Evolutionary conservation across 1,140 invertebrate genomes (phyloP).

Genomic region (Drosophila ohnishii): DNA sequence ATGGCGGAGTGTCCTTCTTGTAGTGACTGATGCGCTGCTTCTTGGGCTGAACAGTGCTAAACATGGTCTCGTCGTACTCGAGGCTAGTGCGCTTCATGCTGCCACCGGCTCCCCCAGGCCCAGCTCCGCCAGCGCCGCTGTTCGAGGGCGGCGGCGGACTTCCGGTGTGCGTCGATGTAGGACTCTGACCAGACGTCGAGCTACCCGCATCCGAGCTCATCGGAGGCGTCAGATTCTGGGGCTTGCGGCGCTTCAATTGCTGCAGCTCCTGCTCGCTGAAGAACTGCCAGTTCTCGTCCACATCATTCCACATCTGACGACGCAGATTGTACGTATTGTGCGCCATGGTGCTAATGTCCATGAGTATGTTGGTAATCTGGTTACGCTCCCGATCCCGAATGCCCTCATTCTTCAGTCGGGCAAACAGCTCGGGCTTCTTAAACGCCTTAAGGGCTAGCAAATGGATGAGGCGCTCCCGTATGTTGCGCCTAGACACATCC

Average conservation of each 20-base stretch:
- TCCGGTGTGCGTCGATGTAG: constrained; percentile 87
- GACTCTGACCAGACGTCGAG: constrained; percentile 86
- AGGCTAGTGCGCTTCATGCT: constrained; percentile 74
- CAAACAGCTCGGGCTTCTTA: constrained; percentile 95
- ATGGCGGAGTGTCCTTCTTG: constrained; percentile 83
- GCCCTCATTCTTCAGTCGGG: constrained; percentile 92
- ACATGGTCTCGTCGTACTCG: constrained; percentile 85
- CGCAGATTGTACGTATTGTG: constrained; percentile 94
- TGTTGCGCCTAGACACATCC: constrained; percentile 71
- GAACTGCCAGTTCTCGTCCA: constrained; percentile 96
- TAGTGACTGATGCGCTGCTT: constrained; percentile 92
- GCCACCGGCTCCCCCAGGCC: constrained; percentile 84
- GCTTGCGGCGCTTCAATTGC: constrained; percentile 93
- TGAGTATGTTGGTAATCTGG: constrained; percentile 89
- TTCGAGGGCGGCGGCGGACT: constrained; percentile 86
- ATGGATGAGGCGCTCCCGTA: constrained; percentile 93
- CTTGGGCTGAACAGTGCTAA: constrained; percentile 85
- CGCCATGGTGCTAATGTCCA: constrained; percentile 88
- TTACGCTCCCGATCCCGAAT: constrained; percentile 92
- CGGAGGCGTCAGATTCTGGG: constrained; percentile 93
- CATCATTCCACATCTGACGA: constrained; percentile 94
- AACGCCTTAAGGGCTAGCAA: constrained; percentile 94
- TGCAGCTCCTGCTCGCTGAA: constrained; percentile 94
- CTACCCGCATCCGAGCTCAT: constrained; percentile 90
- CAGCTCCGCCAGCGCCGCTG: constrained; percentile 79